Percentiles rank a stretch among this genome's conserved stretches.
phyloP scores from a whole-genome alignment of 2,797 vertebrate species.

The Dromococcyx pavoninus region DNA sequence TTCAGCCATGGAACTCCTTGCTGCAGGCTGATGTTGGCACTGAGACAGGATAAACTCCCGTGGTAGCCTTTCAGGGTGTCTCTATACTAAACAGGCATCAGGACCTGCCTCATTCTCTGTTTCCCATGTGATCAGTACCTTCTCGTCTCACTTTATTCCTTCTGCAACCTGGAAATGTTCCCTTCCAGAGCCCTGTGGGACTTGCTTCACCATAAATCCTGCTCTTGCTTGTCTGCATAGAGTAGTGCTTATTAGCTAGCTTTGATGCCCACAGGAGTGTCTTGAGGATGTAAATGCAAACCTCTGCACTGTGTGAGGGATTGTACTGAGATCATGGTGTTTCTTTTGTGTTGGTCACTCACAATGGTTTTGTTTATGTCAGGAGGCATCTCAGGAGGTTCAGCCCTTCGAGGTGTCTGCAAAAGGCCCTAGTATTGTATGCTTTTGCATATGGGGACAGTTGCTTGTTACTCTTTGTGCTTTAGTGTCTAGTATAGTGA shows the following conservation, averaged over 20 bases:
- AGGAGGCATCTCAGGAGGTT: not conserved
- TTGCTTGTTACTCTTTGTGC: not conserved
- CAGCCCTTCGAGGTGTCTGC: not conserved
- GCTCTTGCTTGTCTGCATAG: not conserved
- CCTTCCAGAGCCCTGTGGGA: not conserved
- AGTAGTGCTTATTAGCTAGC: not conserved
- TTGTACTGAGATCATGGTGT: rapidly evolving
- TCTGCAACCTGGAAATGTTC: not conserved
- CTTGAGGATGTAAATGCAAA: not conserved
- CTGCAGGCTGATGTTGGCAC: not conserved
- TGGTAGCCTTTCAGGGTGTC: not conserved
- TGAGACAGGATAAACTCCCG: not conserved
- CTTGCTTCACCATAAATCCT: not conserved
- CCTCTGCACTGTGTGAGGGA: not conserved
- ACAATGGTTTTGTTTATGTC: not conserved
- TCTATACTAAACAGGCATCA: not conserved
- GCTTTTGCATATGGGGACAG: not conserved
- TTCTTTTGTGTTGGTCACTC: not conserved
- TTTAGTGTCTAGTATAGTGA: not conserved
- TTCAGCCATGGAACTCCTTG: not conserved
- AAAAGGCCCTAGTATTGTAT: not conserved
- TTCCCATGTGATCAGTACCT: not conserved
- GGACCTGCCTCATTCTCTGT: not conserved
- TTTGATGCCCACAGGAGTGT: not conserved
- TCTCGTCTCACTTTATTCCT: not conserved